Evolutionary conservation across 2,888 invertebrate species (phyloP).

Genomic region (Polylopha cassiicola): DNA sequence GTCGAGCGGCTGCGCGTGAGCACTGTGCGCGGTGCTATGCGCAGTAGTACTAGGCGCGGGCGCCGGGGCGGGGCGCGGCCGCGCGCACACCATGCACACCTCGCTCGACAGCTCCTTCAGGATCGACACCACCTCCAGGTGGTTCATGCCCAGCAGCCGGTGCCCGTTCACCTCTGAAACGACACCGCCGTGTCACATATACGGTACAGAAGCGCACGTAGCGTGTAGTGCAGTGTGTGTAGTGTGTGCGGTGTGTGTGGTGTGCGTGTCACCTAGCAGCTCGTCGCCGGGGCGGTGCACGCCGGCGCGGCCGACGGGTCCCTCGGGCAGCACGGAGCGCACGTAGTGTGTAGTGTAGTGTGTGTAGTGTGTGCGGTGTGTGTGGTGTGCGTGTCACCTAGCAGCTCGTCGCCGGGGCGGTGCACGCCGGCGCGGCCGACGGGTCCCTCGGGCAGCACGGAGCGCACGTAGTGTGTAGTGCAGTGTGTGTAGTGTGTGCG

Average conservation of each 20-base stretch:
- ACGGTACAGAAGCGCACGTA: no score
- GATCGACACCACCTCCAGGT: conserved; percentile 95
- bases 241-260: neutral
- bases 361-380: neutral
- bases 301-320: conserved; percentile 96
- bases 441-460: conserved; percentile 97
- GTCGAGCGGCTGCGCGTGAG: conserved; percentile 61
- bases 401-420: conserved; percentile 95
- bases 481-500: neutral
- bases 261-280: conserved; percentile 83
- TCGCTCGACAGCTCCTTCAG: conserved; percentile 93
- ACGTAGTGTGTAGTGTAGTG: conserved; percentile 97
- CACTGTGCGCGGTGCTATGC: no score
- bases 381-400: conserved; percentile 78
- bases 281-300: conserved; percentile 96
- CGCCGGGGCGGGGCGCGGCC: conserved; percentile 71
- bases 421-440: conserved; percentile 94
- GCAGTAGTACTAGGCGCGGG: no score
- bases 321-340: conserved; percentile 96
- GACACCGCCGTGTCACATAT: no score
- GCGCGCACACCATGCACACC: conserved; percentile 94
- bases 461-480: conserved; percentile 99
- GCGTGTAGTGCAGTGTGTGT: neutral
- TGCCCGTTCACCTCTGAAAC: conserved; percentile 90
- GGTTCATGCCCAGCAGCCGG: conserved; percentile 92